These are phyloP conservation scores for Erebia ligea DNA, from an alignment of 2,888 invertebrate species.

Conservation along the genomic window DNA sequence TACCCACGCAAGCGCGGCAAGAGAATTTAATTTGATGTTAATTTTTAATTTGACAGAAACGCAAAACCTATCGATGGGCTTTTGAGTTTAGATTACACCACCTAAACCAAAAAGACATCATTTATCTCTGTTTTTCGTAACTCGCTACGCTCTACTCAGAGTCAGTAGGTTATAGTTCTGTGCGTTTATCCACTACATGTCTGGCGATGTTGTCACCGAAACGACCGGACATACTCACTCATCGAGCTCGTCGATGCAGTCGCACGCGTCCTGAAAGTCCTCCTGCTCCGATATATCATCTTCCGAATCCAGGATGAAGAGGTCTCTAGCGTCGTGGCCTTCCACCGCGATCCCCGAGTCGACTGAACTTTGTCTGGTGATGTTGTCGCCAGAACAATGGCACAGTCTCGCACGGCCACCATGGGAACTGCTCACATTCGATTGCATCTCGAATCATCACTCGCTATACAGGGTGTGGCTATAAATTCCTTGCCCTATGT, in stretches of 20 bases:
- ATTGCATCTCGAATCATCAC: constrained; percentile 41
- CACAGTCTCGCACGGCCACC: constrained; percentile 45
- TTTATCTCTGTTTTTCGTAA: too few relatives aligned
- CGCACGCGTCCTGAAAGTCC: constrained; percentile 46
- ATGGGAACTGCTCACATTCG: constrained; percentile 52
- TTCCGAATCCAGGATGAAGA: constrained; percentile 49
- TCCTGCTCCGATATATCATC: constrained; percentile 55
- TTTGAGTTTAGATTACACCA: too few relatives aligned
- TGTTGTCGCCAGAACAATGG: constrained; percentile 39
- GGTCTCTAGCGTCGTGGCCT: constrained; percentile 31
- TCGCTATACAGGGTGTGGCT: constrained; percentile 19
- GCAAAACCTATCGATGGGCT: too few relatives aligned
- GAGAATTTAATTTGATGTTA: too few relatives aligned
- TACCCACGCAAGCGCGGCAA: too few relatives aligned
- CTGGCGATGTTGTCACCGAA: background rate
- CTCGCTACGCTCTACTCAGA: too few relatives aligned
- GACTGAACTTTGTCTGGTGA: constrained; percentile 50
- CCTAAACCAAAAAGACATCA: too few relatives aligned
- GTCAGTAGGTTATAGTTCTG: too few relatives aligned
- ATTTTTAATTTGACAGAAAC: too few relatives aligned
- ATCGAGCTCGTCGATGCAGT: constrained; percentile 39
- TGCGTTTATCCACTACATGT: too few relatives aligned
- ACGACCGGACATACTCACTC: constrained; percentile 88
- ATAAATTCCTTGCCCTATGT: constrained; percentile 34
- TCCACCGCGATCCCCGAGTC: constrained; percentile 58